These are phyloP conservation scores for Papilio polytes DNA, from an alignment of 1,140 invertebrate species.

Conservation along the genomic window DNA sequence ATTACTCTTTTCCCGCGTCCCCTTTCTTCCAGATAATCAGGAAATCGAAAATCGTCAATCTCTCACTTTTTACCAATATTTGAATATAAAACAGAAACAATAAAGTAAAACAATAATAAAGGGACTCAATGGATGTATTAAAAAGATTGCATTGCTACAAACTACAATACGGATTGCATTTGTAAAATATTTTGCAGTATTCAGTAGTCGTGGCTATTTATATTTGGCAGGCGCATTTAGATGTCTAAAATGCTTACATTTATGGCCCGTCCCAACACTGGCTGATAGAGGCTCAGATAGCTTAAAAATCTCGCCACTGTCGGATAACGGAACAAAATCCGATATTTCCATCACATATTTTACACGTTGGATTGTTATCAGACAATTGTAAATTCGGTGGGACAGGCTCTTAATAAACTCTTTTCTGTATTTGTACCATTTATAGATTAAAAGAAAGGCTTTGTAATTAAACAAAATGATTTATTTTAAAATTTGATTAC, in stretches of 20 bases:
- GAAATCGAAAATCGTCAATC: conserved; percentile 5
- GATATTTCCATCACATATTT: too few relatives aligned
- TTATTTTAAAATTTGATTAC: background rate
- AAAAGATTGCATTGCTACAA: background rate
- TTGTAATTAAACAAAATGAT: background rate
- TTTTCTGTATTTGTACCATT: background rate
- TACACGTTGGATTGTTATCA: too few relatives aligned
- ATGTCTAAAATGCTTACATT: too few relatives aligned
- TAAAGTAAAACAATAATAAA: background rate
- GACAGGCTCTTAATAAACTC: too few relatives aligned
- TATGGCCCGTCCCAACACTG: too few relatives aligned
- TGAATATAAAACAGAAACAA: conserved; percentile 18
- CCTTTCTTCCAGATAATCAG: background rate
- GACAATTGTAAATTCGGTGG: too few relatives aligned
- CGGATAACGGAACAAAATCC: too few relatives aligned
- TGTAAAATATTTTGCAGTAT: background rate
- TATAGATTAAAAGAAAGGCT: background rate
- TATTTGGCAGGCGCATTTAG: background rate
- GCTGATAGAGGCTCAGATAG: too few relatives aligned
- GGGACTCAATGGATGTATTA: background rate
- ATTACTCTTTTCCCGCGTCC: background rate
- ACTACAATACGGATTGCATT: background rate
- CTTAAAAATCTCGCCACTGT: too few relatives aligned
- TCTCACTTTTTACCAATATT: background rate
- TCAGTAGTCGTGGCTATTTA: background rate